Percentiles rank a stretch among this genome's conserved stretches.
These are phyloP conservation scores for Mamestra brassicae DNA, from an alignment of 2,888 invertebrate species.

Conservation along the genomic window DNA sequence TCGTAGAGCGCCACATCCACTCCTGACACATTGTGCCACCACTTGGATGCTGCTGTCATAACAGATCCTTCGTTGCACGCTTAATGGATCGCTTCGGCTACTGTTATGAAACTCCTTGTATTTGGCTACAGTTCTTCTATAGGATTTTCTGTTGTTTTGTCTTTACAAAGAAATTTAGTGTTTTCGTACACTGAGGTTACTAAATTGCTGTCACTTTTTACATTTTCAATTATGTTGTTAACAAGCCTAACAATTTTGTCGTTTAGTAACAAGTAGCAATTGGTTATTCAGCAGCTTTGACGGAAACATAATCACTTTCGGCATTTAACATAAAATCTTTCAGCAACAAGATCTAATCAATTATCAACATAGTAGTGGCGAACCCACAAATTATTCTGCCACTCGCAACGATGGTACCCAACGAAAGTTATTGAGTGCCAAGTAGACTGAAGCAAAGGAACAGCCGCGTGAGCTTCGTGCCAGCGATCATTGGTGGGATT, in stretches of 20 bases:
- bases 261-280: constrained; percentile 22
- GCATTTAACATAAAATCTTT: constrained; percentile 37
- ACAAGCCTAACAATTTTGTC: constrained; percentile 27
- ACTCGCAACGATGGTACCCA: constrained; percentile 74
- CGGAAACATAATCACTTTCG: constrained; percentile 36
- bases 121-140: constrained; percentile 17
- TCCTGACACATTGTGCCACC: constrained; percentile 86
- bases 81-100: constrained; percentile 77
- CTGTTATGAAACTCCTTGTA: constrained; percentile 55
- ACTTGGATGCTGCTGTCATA: constrained; percentile 86
- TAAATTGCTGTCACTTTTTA: not conserved
- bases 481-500: constrained; percentile 83
- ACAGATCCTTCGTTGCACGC: constrained; percentile 82
- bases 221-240: constrained; percentile 26
- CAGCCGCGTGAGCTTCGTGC: constrained; percentile 84
- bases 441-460: constrained; percentile 85
- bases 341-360: constrained; percentile 57
- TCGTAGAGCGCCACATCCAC: constrained; percentile 80
- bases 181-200: not conserved
- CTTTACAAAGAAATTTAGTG: not conserved
- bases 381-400: constrained; percentile 82
- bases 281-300: constrained; percentile 36
- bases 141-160: constrained; percentile 15
- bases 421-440: constrained; percentile 87
- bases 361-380: constrained; percentile 69